Base-by-base conservation (phyloP, 2,888 invertebrate species). In the Eupeodes latifasciatus region DNA sequence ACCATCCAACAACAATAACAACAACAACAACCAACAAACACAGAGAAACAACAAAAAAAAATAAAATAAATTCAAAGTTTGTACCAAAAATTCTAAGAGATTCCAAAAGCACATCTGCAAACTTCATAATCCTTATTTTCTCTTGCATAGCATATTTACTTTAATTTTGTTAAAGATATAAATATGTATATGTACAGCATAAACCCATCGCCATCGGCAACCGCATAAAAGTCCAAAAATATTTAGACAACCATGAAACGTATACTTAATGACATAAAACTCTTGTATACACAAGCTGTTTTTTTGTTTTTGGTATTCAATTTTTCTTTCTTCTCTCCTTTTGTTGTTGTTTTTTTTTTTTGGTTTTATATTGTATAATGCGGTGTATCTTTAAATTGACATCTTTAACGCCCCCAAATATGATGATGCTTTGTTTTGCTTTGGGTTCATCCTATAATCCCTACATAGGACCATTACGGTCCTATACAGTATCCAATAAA, bases 191-290 rank as follows among this genome's bases (percentile, higher is more conserved):
- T 40, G 40, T 62, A 16, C 1, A 9, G 9, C 1, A 16, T 10
- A 5, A 0, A 44, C 5, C 10, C 19, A 19, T 36, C 16, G 27
- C 47, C 47, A 49, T 66, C 16, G 51, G 27, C 51, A 53, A 12
- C 19, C 53, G 12, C 74, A 27, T 16, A 40, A 59, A 49, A 72
- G 66, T 72, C 78, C 71, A 64, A 81, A 57, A 67, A 81, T 85
- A 82, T 86, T 86, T 82, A 79, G 82, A 86, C 82, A 86, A 69
- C 69, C 82, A 78, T 82, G 69, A 82, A 57, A 78, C 67, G 62
- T 69, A 69, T 69, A 82, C 55, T 85, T 78, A 82, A 82, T 82
- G 82, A 79, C 78, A 66, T 27, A 86, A 83, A 69, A 74, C 78
- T 86, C 74, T 47, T 51, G 66, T 72, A 77, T 71, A 71, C 71